Percentiles rank a stretch among this genome's conserved stretches.
Evolutionary conservation across 2,888 invertebrate species (phyloP).

Genomic region (Acleris cristana): DNA sequence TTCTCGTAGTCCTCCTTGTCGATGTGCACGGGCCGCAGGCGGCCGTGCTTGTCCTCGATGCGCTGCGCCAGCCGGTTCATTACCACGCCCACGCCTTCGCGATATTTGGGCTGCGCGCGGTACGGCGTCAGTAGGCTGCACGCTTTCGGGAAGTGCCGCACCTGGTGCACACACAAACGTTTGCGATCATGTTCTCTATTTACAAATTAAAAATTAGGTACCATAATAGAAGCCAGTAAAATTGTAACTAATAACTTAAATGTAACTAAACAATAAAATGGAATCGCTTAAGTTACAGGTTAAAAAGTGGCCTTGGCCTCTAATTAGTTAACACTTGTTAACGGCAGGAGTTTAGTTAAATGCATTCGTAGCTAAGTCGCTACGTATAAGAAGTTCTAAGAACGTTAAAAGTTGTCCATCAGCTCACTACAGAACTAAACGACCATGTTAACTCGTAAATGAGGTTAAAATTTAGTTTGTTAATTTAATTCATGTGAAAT

Average conservation of each 20-base stretch:
- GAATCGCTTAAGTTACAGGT: no score
- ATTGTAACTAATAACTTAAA: neutral
- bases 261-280: no score
- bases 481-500: no score
- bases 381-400: no score
- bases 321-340: no score
- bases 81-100: conserved; percentile 78
- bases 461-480: no score
- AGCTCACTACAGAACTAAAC: no score
- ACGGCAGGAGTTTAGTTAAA: no score
- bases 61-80: conserved; percentile 84
- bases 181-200: neutral
- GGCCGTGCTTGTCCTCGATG: conserved; percentile 90
- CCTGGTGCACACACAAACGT: conserved; percentile 58
- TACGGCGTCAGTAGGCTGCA: conserved; percentile 84
- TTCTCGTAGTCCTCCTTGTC: conserved; percentile 88
- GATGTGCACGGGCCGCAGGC: conserved; percentile 86
- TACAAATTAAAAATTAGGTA: neutral
- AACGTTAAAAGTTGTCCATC: no score
- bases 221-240: neutral
- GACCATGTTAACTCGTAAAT: no score
- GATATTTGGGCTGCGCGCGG: conserved; percentile 84
- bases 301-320: no score
- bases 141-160: conserved; percentile 85
- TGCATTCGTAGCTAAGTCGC: no score